Conservation (phyloP, 30 jellyfish, hydroid and myxozoan genomes). For the Pelagia noctiluca region DNA sequence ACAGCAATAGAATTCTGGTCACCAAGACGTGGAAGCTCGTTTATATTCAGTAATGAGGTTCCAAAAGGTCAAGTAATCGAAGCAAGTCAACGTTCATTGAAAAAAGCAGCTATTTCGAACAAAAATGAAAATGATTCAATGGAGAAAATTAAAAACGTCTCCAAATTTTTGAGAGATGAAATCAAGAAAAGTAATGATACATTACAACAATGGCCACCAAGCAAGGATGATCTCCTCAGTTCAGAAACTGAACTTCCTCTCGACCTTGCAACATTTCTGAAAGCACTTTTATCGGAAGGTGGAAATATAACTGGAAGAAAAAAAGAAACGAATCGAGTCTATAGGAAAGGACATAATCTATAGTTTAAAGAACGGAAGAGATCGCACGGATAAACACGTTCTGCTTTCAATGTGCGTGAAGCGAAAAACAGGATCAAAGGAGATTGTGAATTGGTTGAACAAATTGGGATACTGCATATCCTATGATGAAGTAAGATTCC, state of each 20-base stretch:
- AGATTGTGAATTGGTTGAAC: conserved; percentile 32
- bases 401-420: conserved; percentile 16
- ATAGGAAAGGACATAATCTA: conserved; percentile 50
- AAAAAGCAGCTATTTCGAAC: not conserved
- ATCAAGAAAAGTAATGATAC: conserved; percentile 4
- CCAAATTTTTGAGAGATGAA: conserved; percentile 30
- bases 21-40: conserved; percentile 22
- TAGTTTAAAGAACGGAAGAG: conserved; percentile 23
- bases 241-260: conserved; percentile 37
- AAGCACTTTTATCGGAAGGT: conserved; percentile 6
- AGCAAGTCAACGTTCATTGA: not conserved
- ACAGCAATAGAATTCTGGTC: conserved; percentile 22
- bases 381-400: conserved; percentile 16
- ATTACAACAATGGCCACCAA: conserved; percentile 53
- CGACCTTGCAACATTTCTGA: not conserved
- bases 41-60: conserved; percentile 14
- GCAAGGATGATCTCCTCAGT: conserved; percentile 26
- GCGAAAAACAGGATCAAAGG: conserved; percentile 39
- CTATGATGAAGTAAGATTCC: conserved; percentile 27
- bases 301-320: not conserved
- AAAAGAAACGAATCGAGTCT: conserved; percentile 4
- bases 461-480: conserved; percentile 34
- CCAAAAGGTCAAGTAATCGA: conserved; percentile 25
- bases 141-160: conserved; percentile 30
- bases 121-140: not conserved